phyloP scores from a whole-genome alignment of 1,140 invertebrate species.

The Magallana ariakensis region DNA sequence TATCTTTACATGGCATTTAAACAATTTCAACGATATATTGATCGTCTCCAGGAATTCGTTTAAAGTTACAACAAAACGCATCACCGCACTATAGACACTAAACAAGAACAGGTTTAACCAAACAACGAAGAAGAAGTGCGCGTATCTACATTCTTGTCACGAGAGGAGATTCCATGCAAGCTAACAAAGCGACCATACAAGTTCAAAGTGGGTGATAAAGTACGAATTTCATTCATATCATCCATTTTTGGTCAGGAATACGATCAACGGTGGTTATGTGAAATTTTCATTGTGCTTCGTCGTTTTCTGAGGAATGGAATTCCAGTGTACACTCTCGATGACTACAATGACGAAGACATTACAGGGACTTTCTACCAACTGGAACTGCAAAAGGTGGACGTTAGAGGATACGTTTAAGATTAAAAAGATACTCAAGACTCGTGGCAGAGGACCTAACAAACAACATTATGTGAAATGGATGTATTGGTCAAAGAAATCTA shows the following conservation, averaged over 20 bases:
- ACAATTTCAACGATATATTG: conserved; percentile 10
- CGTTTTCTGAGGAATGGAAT: conserved; percentile 32
- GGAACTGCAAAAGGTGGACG: conserved; percentile 39
- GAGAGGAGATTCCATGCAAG: background rate
- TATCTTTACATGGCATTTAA: conserved; percentile 41
- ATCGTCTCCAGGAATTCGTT: background rate
- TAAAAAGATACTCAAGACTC: conserved; percentile 53
- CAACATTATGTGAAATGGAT: conserved; percentile 42
- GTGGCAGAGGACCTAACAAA: conserved; percentile 50
- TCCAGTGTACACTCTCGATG: conserved; percentile 40
- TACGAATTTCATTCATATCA: conserved; percentile 43
- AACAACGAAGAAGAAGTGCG: conserved; percentile 22
- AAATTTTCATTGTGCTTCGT: conserved; percentile 19
- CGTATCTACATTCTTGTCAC: background rate
- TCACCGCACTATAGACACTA: conserved; percentile 38
- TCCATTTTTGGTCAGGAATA: conserved; percentile 32
- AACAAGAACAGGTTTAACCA: conserved; percentile 47
- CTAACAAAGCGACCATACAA: conserved; percentile 5
- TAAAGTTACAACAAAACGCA: conserved; percentile 41
- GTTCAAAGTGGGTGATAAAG: conserved; percentile 44
- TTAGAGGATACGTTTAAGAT: conserved; percentile 50
- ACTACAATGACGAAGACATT: conserved; percentile 30
- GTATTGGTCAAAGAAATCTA: conserved; percentile 43
- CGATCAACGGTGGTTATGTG: conserved; percentile 43
- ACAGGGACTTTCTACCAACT: conserved; percentile 37